Conservation (phyloP, 2,888 invertebrate species). For the Meteorus colon region DNA sequence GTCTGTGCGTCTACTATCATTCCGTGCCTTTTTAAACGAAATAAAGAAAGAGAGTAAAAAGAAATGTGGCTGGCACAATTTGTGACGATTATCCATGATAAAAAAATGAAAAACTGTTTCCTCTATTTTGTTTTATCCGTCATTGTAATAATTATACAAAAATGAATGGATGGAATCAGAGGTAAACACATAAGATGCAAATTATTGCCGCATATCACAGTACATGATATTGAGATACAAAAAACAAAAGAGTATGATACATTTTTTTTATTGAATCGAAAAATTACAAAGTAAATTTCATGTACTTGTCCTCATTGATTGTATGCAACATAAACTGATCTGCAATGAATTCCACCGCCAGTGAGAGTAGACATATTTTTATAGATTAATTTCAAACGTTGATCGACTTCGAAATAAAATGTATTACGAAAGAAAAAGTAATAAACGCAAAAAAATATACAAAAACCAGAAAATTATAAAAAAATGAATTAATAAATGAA, state of each 20-base stretch:
- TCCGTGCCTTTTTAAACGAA: conserved; percentile 64
- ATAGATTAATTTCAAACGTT: conserved; percentile 64
- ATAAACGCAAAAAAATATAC: conserved; percentile 21
- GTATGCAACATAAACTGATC: conserved; percentile 38
- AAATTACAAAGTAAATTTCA: conserved; percentile 8
- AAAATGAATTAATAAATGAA: conserved; percentile 54
- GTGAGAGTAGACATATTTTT: conserved; percentile 62
- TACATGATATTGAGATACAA: conserved; percentile 34
- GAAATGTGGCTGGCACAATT: conserved; percentile 42
- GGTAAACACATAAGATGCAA: conserved; percentile 21
- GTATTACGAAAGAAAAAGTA: conserved; percentile 26
- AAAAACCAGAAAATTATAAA: conserved; percentile 24
- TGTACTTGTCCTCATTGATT: conserved; percentile 18
- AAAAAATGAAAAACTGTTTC: conserved; percentile 28
- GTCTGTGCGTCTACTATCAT: conserved; percentile 55
- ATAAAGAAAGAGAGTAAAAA: background rate
- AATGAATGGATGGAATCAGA: conserved; percentile 23
- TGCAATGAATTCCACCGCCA: conserved; percentile 54
- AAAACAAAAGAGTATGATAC: conserved; percentile 15
- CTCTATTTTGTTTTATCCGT: conserved; percentile 31
- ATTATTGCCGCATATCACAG: conserved; percentile 40
- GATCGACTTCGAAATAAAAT: conserved; percentile 47
- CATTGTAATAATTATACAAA: conserved; percentile 6
- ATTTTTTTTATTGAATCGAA: conserved; percentile 11
- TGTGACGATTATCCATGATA: conserved; percentile 31